A percentile compares a stretch with the other conserved stretches of the same genome.
These are phyloP conservation scores for Synanceia verrucosa DNA, from an alignment of 2,797 vertebrate species.

Conservation along the genomic window DNA sequence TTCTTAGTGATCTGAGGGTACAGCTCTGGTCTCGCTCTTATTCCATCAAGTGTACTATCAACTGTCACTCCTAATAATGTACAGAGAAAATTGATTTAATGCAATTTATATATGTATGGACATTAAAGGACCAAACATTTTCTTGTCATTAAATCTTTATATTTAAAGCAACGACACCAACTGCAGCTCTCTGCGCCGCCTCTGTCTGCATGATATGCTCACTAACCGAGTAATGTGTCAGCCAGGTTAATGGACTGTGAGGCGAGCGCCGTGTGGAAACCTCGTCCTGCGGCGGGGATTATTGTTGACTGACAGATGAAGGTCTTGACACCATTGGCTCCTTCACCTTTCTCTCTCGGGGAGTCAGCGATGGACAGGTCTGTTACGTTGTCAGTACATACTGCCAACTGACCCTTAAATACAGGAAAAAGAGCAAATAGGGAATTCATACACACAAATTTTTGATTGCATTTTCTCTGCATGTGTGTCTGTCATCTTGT, in stretches of 20 bases:
- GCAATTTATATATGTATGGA: not conserved
- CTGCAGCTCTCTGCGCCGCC: not conserved
- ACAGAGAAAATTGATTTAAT: not conserved
- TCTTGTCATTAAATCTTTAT: not conserved
- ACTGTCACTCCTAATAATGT: conserved; percentile 86
- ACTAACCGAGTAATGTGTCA: conserved; percentile 91
- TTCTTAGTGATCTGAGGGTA: conserved; percentile 83
- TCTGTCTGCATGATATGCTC: not conserved
- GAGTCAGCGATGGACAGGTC: conserved; percentile 88
- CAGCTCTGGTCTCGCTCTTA: conserved; percentile 83
- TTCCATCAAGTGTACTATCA: conserved; percentile 82
- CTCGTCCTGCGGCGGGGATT: conserved; percentile 94
- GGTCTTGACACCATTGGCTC: conserved; percentile 86
- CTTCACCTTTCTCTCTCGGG: conserved; percentile 87
- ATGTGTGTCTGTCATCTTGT: not conserved
- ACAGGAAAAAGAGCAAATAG: not conserved
- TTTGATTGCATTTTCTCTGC: not conserved
- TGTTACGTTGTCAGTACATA: conserved; percentile 95
- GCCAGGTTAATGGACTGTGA: conserved; percentile 96
- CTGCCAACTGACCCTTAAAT: conserved; percentile 86
- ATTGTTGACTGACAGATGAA: conserved; percentile 98
- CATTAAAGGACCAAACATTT: not conserved
- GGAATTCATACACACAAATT: not conserved
- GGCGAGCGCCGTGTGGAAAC: conserved; percentile 91
- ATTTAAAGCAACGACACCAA: not conserved